Evolutionary conservation across 2,113 vertebrate genomes (phyloP).

Genomic region (Jaculus jaculus): DNA sequence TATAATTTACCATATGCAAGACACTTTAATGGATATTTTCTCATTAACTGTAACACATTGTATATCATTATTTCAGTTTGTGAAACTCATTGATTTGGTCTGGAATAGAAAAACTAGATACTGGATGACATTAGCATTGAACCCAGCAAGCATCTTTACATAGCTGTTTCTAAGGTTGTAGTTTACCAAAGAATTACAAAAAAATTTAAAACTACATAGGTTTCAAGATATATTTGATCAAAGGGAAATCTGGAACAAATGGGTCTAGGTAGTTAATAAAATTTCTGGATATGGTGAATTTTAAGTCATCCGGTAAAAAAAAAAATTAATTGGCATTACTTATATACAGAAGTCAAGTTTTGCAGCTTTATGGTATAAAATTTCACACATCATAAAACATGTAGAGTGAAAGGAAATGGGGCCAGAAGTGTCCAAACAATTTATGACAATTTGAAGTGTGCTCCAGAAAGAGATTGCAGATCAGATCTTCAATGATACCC

Average conservation of each 20-base stretch:
- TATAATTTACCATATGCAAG: background rate
- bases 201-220: background rate
- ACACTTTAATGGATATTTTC: background rate
- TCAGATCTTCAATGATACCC: background rate
- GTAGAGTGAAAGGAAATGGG: background rate
- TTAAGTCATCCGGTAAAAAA: constrained; percentile 34
- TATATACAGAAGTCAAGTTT: constrained; percentile 6
- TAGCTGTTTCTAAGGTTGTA: background rate
- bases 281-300: constrained; percentile 32
- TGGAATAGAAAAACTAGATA: background rate
- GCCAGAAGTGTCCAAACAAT: constrained; percentile 18
- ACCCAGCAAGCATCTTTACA: background rate
- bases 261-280: constrained; percentile 10
- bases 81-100: background rate
- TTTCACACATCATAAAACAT: background rate
- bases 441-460: constrained; percentile 48
- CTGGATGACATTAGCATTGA: background rate
- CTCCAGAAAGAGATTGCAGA: constrained; percentile 43
- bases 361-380: constrained; percentile 3
- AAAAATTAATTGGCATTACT: background rate
- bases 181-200: too few species aligned
- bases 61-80: background rate
- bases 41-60: background rate
- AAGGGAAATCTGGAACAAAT: background rate
- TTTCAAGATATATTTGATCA: background rate